Evolutionary conservation across 2,113 vertebrate genomes (phyloP).

Genomic region (Osmerus eperlanus): DNA sequence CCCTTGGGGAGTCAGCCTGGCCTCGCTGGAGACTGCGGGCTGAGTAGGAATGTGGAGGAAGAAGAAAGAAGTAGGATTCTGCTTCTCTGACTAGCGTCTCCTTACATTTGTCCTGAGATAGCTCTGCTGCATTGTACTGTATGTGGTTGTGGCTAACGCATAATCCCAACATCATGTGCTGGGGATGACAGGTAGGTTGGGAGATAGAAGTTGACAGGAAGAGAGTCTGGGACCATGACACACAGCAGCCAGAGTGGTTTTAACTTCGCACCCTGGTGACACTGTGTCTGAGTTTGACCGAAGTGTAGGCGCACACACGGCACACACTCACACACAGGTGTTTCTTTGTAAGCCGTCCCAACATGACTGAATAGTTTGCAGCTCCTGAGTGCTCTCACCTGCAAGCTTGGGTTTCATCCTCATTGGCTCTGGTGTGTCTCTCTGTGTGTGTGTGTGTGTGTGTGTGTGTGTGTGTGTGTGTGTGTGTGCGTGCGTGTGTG

Average conservation of each 20-base stretch:
- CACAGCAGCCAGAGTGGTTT: too few relatives aligned
- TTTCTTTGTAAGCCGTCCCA: slow-evolving; percentile 57
- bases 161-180: too few relatives aligned
- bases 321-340: slow-evolving; percentile 42
- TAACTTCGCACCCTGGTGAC: too few relatives aligned
- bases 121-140: too few relatives aligned
- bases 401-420: slow-evolving; percentile 61
- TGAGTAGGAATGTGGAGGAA: slow-evolving; percentile 9
- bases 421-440: slow-evolving; percentile 21
- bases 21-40: too few relatives aligned
- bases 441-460: slow-evolving; percentile 27
- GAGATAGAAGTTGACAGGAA: too few relatives aligned
- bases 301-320: background rate
- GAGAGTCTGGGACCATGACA: too few relatives aligned
- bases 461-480: slow-evolving; percentile 18
- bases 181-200: too few relatives aligned
- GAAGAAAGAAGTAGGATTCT: background rate
- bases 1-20: too few relatives aligned
- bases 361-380: slow-evolving; percentile 58
- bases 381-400: slow-evolving; percentile 59
- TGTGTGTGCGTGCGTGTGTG: slow-evolving; percentile 26
- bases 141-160: too few relatives aligned
- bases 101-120: too few relatives aligned
- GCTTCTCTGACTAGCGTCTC: too few relatives aligned
- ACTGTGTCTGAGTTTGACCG: background rate